Evolutionary conservation across 1,140 invertebrate genomes (phyloP).

Genomic region (Glossosoma conforme): DNA sequence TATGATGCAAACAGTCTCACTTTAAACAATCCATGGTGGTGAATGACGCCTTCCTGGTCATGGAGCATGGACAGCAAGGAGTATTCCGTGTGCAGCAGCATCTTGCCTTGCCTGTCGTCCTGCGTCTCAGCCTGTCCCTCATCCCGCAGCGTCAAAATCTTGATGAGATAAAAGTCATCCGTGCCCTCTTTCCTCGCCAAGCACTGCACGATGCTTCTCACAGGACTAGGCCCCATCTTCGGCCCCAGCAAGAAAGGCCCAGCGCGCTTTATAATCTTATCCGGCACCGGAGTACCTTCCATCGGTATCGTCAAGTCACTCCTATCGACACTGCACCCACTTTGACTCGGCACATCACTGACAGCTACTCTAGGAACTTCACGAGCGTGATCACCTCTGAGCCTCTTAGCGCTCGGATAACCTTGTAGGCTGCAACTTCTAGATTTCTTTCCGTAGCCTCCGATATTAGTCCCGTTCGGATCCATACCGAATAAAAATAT

Average conservation of each 20-base stretch:
- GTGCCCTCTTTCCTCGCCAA: conserved; percentile 68
- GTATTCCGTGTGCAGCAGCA: conserved; percentile 77
- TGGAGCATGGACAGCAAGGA: conserved; percentile 67
- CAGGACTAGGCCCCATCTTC: conserved; percentile 67
- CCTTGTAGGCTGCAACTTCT: conserved; percentile 6
- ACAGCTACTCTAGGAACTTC: conserved; percentile 11
- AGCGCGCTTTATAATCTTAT: conserved; percentile 51
- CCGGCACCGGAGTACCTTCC: conserved; percentile 43
- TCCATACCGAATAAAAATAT: too few relatives aligned
- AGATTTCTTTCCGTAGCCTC: conserved; percentile 8
- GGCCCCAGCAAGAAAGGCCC: conserved; percentile 71
- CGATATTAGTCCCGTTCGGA: conserved; percentile 5
- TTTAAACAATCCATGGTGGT: conserved; percentile 78
- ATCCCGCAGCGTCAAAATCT: conserved; percentile 58
- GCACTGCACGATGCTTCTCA: conserved; percentile 75
- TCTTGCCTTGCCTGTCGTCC: conserved; percentile 76
- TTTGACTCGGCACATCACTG: neutral
- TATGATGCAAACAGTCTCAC: conserved; percentile 39
- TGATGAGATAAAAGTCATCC: conserved; percentile 72
- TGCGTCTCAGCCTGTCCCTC: conserved; percentile 61
- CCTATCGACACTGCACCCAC: conserved; percentile 5
- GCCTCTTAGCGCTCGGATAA: conserved; percentile 13
- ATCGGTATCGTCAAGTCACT: too few relatives aligned
- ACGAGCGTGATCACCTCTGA: conserved; percentile 11
- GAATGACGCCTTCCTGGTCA: conserved; percentile 69